Evolutionary conservation across 2,797 vertebrate species (phyloP), one percentile per base, ranked within the genome.

Genomic region (Falco naumanni): DNA sequence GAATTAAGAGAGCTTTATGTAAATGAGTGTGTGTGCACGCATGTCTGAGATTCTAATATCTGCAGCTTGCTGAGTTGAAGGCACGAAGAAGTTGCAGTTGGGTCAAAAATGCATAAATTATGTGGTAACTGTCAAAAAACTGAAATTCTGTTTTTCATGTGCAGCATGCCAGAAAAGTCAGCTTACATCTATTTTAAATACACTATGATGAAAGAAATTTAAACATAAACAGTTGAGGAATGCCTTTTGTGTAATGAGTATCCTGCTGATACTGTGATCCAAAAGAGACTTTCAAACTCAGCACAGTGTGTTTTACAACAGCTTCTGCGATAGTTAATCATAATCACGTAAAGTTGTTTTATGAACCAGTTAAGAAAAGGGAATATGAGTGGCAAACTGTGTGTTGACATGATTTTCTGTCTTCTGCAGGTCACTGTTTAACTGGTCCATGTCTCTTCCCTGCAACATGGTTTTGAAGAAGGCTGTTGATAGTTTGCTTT

Each of bases 401-500:
- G 54, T 26, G 10, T 65, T 96, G 59, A 92, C 47, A 28, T 26
- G 13, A 60, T 37, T 84, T 89, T 94, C 39, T 87, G 64, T 91
- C 90, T 96, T 93, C 41, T 93, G 4, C 95, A 99, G 99, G 97
- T 98, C 99, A 53, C 98, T 99, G 91, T 99, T 98, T 96, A 99
- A 98, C 97, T 99, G 99, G 99, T 99, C 99, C 92, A 99, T 99
- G 99, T 99, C 99, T 50, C 98, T 99, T 97, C 98, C 99, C 1
- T 99, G 99, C 96, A 99, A 99, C 98, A 98, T 99, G 96, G 99
- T 99, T 93, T 98, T 99, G 98, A 99, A 99, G 98, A 99, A 99
- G 97, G 99, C 99, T 1, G 99, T 99, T 95, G 99, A 99, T 97
- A 99, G 99, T 97, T 98, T 99, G 71, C 98, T 99, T 82, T 99